Evolutionary conservation across 2,888 invertebrate species (phyloP).

Genomic region (Zygogramma bicolorata): DNA sequence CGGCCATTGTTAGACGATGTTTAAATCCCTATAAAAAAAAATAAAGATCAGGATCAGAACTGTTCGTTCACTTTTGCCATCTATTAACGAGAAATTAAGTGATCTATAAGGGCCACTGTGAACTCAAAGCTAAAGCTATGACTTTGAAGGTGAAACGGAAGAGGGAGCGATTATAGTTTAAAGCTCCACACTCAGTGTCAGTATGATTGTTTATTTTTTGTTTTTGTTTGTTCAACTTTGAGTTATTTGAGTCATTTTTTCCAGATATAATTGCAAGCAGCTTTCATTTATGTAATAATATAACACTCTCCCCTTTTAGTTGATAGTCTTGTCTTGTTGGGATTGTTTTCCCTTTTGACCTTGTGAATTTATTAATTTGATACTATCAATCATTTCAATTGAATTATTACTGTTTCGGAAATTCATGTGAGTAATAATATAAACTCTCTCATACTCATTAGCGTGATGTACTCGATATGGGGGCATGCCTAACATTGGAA

Average conservation of each 20-base stretch:
- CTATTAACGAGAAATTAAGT: too few species aligned
- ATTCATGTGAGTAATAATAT: constrained; percentile 19
- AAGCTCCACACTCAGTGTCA: constrained; percentile 17
- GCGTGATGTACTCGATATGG: constrained; percentile 68
- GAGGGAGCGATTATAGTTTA: constrained; percentile 16
- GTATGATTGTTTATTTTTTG: constrained; percentile 2
- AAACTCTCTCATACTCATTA: constrained; percentile 19
- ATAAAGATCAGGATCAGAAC: too few species aligned
- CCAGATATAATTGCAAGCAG: background rate
- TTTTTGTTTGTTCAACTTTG: background rate
- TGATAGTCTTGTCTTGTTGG: background rate
- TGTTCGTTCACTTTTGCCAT: too few species aligned
- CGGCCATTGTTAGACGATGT: too few species aligned
- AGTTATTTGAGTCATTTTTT: constrained; percentile 20
- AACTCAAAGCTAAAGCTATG: too few species aligned
- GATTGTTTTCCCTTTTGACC: constrained; percentile 26
- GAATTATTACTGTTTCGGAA: constrained; percentile 16
- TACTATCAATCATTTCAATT: constrained; percentile 32
- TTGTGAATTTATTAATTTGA: constrained; percentile 35
- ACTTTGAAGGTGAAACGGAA: background rate
- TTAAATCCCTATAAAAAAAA: too few species aligned
- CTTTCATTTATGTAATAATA: background rate
- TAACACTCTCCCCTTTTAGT: background rate
- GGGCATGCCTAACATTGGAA: constrained; percentile 74
- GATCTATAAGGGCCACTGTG: too few species aligned